These are phyloP conservation scores for Mesorhabditis spiculigera DNA, from an alignment of 2,888 invertebrate species.

Conservation along the genomic window DNA sequence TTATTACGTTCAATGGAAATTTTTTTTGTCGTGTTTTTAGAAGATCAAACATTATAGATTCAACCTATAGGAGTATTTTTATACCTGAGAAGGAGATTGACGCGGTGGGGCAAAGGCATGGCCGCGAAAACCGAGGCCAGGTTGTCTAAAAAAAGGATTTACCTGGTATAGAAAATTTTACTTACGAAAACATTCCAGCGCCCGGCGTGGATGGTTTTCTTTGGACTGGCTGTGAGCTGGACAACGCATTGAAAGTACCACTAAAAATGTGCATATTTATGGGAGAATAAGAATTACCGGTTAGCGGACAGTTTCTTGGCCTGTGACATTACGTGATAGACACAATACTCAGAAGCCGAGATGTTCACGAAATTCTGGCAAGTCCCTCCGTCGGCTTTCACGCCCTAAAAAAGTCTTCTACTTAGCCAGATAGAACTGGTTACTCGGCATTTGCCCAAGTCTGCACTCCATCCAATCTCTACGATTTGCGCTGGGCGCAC, in stretches of 20 bases:
- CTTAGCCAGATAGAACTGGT: not conserved
- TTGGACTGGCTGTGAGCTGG: not conserved
- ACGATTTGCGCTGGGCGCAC: conserved; percentile 34
- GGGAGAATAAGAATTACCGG: conserved; percentile 16
- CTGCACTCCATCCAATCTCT: conserved; percentile 47
- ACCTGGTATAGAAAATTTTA: too few species aligned
- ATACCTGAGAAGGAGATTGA: too few species aligned
- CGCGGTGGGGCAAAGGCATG: too few species aligned
- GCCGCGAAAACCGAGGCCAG: too few species aligned
- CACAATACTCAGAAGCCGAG: conserved; percentile 41
- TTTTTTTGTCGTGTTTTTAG: too few species aligned
- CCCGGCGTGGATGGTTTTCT: not conserved
- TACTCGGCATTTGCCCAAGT: conserved; percentile 48
- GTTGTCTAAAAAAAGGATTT: too few species aligned
- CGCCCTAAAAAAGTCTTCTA: conserved; percentile 16
- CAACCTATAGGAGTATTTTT: too few species aligned
- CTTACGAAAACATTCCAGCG: too few species aligned
- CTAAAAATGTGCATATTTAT: not conserved
- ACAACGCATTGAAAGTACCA: not conserved
- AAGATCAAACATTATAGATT: too few species aligned
- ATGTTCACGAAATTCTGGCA: conserved; percentile 50
- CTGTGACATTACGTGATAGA: conserved; percentile 43
- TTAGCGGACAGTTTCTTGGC: conserved; percentile 31
- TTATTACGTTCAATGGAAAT: too few species aligned
- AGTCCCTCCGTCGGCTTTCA: conserved; percentile 32